These are phyloP conservation scores for Poeciliopsis turneri DNA, from an alignment of 2,797 vertebrate genomes.

Conservation along the genomic window DNA sequence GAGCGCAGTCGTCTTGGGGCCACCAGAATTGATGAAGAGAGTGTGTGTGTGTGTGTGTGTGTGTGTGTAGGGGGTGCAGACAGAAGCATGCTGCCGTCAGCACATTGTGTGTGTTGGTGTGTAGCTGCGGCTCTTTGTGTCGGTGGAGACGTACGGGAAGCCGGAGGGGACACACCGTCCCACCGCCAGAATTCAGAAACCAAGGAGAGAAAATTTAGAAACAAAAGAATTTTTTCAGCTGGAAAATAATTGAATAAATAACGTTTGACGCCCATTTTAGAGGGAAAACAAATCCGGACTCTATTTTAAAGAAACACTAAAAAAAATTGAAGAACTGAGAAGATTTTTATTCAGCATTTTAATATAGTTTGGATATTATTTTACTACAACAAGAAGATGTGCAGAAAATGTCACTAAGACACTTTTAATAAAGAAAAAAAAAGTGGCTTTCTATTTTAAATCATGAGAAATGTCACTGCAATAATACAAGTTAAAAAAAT, in stretches of 20 bases:
- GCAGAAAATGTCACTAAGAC: neutral
- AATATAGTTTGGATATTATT: neutral
- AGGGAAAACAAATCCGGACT: neutral
- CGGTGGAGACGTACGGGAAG: slow-evolving; percentile 12
- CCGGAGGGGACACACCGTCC: slow-evolving; percentile 16
- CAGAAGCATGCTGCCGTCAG: slow-evolving; percentile 87
- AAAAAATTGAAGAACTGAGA: neutral
- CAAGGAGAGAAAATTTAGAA: neutral
- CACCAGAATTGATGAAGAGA: slow-evolving; percentile 90
- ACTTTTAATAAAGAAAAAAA: neutral
- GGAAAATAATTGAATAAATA: neutral
- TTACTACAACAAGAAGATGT: neutral
- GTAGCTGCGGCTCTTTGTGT: slow-evolving; percentile 26
- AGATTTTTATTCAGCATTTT: neutral
- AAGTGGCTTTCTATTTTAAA: too few relatives aligned
- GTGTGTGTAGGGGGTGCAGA: slow-evolving; percentile 62
- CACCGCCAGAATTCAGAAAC: neutral
- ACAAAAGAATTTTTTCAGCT: neutral
- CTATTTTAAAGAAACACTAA: neutral
- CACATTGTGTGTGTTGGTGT: slow-evolving; percentile 55
- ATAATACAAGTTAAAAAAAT: too few relatives aligned
- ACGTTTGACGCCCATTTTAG: neutral
- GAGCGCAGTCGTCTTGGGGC: slow-evolving; percentile 82
- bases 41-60: slow-evolving; percentile 48
- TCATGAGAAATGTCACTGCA: too few relatives aligned